These are phyloP conservation scores for Gouania willdenowi DNA, from an alignment of 2,797 vertebrate genomes.

Conservation along the genomic window DNA sequence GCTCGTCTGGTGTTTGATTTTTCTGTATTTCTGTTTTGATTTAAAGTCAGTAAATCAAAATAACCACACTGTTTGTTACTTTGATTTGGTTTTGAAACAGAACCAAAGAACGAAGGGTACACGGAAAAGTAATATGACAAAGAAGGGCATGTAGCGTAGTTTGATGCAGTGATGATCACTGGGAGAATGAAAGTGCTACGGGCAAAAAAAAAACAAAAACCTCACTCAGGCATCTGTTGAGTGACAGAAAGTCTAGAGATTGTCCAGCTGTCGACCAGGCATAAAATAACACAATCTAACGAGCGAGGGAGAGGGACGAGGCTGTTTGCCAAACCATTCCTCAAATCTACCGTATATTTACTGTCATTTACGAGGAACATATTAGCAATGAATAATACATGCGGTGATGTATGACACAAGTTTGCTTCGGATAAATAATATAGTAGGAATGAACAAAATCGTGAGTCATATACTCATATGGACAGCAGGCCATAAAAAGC, in stretches of 20 bases:
- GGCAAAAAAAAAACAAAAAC: constrained; percentile 27
- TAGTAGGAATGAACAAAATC: constrained; percentile 30
- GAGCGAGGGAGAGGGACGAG: constrained; percentile 3
- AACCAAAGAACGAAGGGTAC: no score
- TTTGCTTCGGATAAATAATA: constrained; percentile 49
- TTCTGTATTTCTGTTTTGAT: no score
- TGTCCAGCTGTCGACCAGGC: constrained; percentile 60
- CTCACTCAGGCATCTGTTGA: constrained; percentile 39
- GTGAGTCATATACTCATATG: constrained; percentile 37
- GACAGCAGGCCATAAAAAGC: constrained; percentile 43
- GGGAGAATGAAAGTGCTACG: constrained; percentile 20
- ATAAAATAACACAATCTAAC: constrained; percentile 41
- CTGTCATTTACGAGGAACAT: constrained; percentile 57
- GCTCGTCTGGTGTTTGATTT: no score
- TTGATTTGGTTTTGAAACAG: no score
- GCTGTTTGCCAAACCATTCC: constrained; percentile 49
- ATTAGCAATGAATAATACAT: constrained; percentile 69
- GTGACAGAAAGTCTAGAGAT: constrained; percentile 49
- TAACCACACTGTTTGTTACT: no score
- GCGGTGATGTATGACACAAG: constrained; percentile 43
- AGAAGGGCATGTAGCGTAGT: constrained; percentile 25
- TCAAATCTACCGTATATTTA: constrained; percentile 52
- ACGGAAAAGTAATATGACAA: constrained; percentile 57
- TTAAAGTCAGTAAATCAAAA: no score
- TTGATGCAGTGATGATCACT: constrained; percentile 23